Evolutionary conservation across 2,888 invertebrate genomes (phyloP).

Genomic region (Idaea aversata): DNA sequence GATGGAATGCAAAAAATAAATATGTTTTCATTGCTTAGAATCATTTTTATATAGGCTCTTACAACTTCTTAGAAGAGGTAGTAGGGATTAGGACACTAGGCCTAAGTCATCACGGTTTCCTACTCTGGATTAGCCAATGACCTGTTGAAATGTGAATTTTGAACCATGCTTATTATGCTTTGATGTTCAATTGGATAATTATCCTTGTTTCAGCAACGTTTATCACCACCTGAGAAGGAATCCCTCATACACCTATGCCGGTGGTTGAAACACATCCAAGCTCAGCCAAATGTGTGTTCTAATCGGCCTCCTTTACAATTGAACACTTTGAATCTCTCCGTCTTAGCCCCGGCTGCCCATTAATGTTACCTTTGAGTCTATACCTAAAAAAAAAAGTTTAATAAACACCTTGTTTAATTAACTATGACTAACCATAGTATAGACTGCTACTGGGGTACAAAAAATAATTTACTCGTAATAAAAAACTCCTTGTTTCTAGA

Average conservation of each 20-base stretch:
- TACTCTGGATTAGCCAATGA: no score
- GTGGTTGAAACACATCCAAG: slow-evolving; percentile 89
- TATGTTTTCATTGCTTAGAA: no score
- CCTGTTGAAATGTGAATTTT: no score
- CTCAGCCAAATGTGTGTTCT: slow-evolving; percentile 81
- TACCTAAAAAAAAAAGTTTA: neutral
- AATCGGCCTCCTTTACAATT: slow-evolving; percentile 50
- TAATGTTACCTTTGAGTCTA: slow-evolving; percentile 23
- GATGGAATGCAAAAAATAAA: no score
- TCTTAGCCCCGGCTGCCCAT: slow-evolving; percentile 62
- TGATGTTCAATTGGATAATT: neutral
- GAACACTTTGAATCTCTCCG: slow-evolving; percentile 53
- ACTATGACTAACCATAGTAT: no score
- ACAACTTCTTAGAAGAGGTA: no score
- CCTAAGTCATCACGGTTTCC: no score
- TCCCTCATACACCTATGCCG: slow-evolving; percentile 85
- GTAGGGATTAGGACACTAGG: no score
- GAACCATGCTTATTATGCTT: neutral
- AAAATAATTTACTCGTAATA: no score
- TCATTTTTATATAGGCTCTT: no score
- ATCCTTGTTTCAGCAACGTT: slow-evolving; percentile 72
- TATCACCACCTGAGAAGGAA: slow-evolving; percentile 84
- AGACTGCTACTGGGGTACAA: no score
- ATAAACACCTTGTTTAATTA: neutral
- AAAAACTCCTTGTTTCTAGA: no score